phyloP scores from a whole-genome alignment of 1,140 invertebrate genomes.

The Maconellicoccus hirsutus region DNA sequence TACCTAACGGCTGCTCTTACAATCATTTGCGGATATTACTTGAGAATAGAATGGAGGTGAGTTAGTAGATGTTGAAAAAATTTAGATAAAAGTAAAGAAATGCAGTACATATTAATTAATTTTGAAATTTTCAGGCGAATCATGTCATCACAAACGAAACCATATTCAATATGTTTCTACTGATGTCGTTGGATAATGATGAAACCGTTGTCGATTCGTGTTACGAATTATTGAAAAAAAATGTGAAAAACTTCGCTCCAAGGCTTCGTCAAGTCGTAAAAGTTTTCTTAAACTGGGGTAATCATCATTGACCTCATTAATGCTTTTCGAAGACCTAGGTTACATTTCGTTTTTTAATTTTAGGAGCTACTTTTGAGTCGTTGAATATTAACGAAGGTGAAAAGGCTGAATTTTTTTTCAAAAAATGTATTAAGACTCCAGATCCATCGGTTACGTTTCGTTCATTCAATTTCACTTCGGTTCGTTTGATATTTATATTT shows the following conservation, averaged over 20 bases:
- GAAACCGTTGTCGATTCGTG: not conserved
- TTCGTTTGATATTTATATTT: not conserved
- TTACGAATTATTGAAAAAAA: not conserved
- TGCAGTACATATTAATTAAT: not conserved
- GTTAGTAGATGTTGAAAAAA: not conserved
- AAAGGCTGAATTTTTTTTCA: not conserved
- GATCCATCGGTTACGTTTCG: not conserved
- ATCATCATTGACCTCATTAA: no score
- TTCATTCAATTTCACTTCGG: not conserved
- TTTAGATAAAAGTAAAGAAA: no score
- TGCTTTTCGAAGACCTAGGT: no score
- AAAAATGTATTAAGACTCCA: not conserved
- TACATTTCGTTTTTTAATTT: no score
- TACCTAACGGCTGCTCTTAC: not conserved
- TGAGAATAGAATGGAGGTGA: not conserved
- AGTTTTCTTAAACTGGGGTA: not conserved
- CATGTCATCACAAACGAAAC: not conserved
- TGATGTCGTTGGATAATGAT: not conserved
- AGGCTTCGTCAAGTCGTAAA: not conserved
- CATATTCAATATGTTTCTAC: not conserved
- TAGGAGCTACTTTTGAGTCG: not conserved
- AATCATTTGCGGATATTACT: not conserved
- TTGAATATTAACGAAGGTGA: not conserved
- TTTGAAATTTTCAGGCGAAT: not conserved
- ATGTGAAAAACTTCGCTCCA: not conserved